Conservation (phyloP, 2,113 vertebrate genomes). For the Parotia lawesii region DNA sequence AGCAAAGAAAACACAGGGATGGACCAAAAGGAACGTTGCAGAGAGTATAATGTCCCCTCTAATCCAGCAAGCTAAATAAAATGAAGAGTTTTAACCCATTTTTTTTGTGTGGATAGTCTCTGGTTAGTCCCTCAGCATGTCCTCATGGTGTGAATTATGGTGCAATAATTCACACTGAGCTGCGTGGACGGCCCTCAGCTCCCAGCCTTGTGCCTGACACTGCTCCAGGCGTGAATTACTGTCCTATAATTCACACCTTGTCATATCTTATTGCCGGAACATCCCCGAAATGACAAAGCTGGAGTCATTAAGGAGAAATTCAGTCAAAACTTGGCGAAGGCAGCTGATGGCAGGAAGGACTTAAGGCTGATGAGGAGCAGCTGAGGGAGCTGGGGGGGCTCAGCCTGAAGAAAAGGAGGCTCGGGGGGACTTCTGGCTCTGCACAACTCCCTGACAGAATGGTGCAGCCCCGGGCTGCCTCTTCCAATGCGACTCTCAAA, state of each 20-base stretch:
- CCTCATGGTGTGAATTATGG: neutral
- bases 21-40: neutral
- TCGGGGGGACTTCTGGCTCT: neutral
- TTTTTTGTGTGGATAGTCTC: neutral
- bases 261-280: conserved; percentile 72
- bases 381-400: neutral
- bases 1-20: neutral
- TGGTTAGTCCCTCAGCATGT: neutral
- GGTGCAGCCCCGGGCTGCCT: neutral
- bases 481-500: neutral
- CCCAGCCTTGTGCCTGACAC: conserved; percentile 28
- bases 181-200: neutral
- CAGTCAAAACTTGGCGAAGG: conserved; percentile 68
- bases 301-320: conserved; percentile 75
- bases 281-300: conserved; percentile 72
- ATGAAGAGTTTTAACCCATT: neutral
- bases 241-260: conserved; percentile 70
- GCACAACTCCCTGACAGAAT: neutral
- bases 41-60: neutral
- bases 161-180: conserved; percentile 34
- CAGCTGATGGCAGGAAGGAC: conserved; percentile 59
- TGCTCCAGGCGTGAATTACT: conserved; percentile 58
- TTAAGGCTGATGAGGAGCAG: neutral
- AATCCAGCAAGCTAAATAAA: neutral
- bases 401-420: neutral